Base-by-base conservation (phyloP, 2,888 invertebrate genomes). In the Pimpla rufipes region DNA sequence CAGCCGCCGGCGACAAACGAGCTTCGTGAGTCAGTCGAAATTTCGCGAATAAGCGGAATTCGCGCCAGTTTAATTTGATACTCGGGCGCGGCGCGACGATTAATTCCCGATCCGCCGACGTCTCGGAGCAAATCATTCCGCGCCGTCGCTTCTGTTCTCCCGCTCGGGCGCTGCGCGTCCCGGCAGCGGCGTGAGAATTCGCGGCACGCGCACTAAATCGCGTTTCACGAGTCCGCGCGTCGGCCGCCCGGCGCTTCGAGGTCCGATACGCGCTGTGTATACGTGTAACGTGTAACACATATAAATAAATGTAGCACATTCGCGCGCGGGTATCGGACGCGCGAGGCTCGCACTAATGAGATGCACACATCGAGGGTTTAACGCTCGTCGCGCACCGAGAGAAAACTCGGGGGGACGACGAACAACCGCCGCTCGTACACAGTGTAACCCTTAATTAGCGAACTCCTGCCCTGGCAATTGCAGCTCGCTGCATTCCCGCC, bases 401-500 rank as follows among this genome's bases (percentile, higher is more conserved):
- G 70, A 73, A 75, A 67, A 76, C 11, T 71, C 66, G 50, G 13
- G 18, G 35, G 66, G 29, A 29, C 29, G 75, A 79, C 55, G n/a
- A 50, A 45, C 35, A n/a, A 37, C 29, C 37, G 45, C 37, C 47
- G 21, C 11, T 62, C 35, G 21, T 62, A 45, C 70, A 45, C 55
- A 47, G 86, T 88, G 88, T 89, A 88, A 88, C 87, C 89, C 90
- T 91, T 90, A 91, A 91, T 91, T 91, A 90, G 89, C 90, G 86
- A 89, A 89, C 84, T 86, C 86, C 88, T 88, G 87, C 89, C 89
- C 87, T 85, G 83, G 84, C 88, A 88, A 90, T 90, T 89, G 88
- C 88, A 86, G 76, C 87, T 83, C 80, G 85, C 83, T 85, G 80
- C 88, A 89, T 90, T 90, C 89, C 89, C 82, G 81, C 66, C 79